Evolutionary conservation across 2,888 invertebrate genomes (phyloP), one percentile per base, ranked within the genome.

Genomic region (Agriotes lineatus): DNA sequence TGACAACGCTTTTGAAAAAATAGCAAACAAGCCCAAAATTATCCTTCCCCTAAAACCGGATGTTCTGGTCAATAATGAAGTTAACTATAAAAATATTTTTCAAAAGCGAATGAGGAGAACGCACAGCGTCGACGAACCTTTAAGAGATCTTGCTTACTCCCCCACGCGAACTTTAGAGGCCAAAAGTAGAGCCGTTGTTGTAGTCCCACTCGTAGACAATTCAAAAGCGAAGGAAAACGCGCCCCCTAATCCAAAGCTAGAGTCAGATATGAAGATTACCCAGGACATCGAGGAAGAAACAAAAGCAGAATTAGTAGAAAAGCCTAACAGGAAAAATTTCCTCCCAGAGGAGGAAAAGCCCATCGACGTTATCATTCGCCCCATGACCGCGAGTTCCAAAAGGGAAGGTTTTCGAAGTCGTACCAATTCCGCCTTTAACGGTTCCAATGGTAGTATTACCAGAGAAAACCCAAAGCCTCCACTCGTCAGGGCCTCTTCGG

Each of bases 331-430:
- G n/a, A n/a, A n/a, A n/a, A n/a, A n/a, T n/a, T n/a, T n/a, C n/a
- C n/a, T n/a, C 18, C 19, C 22, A 6, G 61, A 52, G 2, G 63
- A 44, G 48, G 57, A 63, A 0, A 73, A 75, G 68, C 73, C 75
- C 1, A 77, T 77, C 6, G 75, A 79, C 54, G 77, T 81, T 12
- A 77, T 80, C 57, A 81, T 81, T 35, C 72, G 82, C 44, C 83
- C 83, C 0, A 71, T 77, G 6, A 83, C 82, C 1, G 82, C 83
- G 0, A 75, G 79, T 3, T 74, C 79, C 4, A 82, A 77, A 75
- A 71, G 84, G 3, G 83, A 83, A 65, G 72, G 76, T 37, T 85
- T 84, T 69, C 80, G 82, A 67, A 84, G 82, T 74, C 78, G 83
- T 2, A 80, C 81, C 9, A 83, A 80, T 68, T 82, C 83, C 0